Conservation (phyloP, 1,140 invertebrate genomes). For the Drosophila trapezifrons region DNA sequence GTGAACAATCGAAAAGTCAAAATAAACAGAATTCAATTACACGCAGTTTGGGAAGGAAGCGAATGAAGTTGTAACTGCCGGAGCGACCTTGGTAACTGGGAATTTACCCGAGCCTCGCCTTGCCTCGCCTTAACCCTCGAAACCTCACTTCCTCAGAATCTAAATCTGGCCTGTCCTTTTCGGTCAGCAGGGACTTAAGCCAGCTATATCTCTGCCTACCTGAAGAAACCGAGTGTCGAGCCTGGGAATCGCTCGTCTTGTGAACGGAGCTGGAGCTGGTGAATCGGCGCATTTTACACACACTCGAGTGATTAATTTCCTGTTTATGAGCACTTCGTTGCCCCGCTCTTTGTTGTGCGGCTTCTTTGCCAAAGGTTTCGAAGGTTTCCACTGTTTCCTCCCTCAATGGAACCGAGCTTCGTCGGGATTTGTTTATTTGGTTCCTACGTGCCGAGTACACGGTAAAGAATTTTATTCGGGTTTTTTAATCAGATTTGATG, state of each 20-base stretch:
- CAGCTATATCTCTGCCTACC: constrained; percentile 16
- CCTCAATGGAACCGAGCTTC: constrained; percentile 42
- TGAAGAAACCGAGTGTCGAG: constrained; percentile 14
- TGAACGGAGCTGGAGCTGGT: constrained; percentile 16
- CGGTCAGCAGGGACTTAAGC: constrained; percentile 8
- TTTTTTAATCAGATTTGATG: background rate
- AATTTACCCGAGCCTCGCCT: constrained; percentile 14
- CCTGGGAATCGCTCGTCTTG: constrained; percentile 20
- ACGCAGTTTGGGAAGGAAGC: constrained; percentile 19
- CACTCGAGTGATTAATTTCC: constrained; percentile 79
- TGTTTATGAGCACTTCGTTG: constrained; percentile 72
- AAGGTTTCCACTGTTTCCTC: constrained; percentile 32
- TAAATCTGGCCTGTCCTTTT: constrained; percentile 8
- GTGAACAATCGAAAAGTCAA: constrained; percentile 79
- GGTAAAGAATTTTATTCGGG: constrained; percentile 1
- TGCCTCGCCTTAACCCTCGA: constrained; percentile 10
- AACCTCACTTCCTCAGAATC: constrained; percentile 35
- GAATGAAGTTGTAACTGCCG: constrained; percentile 73
- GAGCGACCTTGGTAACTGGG: constrained; percentile 62
- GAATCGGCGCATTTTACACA: constrained; percentile 43
- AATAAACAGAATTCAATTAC: constrained; percentile 77
- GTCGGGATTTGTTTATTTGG: constrained; percentile 23
- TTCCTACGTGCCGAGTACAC: constrained; percentile 30
- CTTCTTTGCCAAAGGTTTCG: constrained; percentile 50
- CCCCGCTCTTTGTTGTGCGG: constrained; percentile 58